phyloP scores from a whole-genome alignment of 2,113 vertebrate species.

The Stigmatopora argus region DNA sequence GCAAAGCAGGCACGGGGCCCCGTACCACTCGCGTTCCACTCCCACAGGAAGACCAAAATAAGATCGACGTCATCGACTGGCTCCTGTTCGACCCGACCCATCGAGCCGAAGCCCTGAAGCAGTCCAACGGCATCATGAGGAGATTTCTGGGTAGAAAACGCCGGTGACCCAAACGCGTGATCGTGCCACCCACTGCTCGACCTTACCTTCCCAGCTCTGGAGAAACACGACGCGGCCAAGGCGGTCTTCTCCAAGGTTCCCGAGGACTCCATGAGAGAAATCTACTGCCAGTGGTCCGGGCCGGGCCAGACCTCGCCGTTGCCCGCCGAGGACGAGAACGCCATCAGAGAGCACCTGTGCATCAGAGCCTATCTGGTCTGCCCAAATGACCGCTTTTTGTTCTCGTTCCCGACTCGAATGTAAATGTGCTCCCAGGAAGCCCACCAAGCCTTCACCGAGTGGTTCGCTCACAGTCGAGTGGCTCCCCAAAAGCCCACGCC shows the following conservation, averaged over 20 bases:
- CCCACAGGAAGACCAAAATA: conserved; percentile 81
- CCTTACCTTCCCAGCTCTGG: conserved; percentile 72
- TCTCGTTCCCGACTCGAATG: neutral
- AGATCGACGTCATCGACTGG: conserved; percentile 97
- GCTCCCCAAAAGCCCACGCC: conserved; percentile 84
- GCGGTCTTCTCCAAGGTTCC: conserved; percentile 93
- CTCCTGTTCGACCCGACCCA: conserved; percentile 89
- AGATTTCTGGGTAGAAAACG: conserved; percentile 83
- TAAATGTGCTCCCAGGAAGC: conserved; percentile 77
- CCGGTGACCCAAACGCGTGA: too few species aligned
- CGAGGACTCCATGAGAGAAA: conserved; percentile 89
- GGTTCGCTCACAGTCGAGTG: conserved; percentile 91
- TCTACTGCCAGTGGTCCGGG: conserved; percentile 87
- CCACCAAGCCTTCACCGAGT: conserved; percentile 92
- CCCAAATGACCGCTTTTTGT: neutral
- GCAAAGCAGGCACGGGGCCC: neutral
- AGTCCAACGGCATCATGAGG: conserved; percentile 98
- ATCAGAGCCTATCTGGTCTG: conserved; percentile 93
- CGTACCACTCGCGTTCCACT: conserved; percentile 1
- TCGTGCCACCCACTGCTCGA: too few species aligned
- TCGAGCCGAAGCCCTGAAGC: conserved; percentile 89
- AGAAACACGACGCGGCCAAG: conserved; percentile 94
- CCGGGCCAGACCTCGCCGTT: conserved; percentile 78
- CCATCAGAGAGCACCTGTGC: conserved; percentile 91
- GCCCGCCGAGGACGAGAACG: conserved; percentile 88